Evolutionary conservation across 2,888 invertebrate species (phyloP).

Genomic region (Pherbina coryleti): DNA sequence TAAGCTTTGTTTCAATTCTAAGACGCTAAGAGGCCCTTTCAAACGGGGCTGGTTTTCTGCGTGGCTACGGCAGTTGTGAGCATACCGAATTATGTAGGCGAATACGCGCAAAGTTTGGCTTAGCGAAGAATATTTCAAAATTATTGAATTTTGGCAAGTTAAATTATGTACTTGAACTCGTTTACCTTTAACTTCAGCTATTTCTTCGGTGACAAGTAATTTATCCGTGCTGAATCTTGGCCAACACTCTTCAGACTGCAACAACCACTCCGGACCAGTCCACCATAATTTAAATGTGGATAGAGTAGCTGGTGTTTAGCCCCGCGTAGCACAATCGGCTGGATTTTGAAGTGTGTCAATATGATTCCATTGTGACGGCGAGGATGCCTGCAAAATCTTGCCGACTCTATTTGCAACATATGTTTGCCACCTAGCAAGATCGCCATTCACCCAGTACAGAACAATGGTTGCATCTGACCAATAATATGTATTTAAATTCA

Average conservation of each 20-base stretch:
- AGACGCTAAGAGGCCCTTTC: background rate
- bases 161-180: no score
- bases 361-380: conserved; percentile 7
- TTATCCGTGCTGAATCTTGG: background rate
- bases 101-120: no score
- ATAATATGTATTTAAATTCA: no score
- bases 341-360: background rate
- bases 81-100: no score
- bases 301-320: background rate
- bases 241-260: background rate
- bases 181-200: no score
- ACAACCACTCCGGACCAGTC: background rate
- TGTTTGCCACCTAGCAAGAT: background rate
- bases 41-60: background rate
- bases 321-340: background rate
- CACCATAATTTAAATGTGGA: conserved; percentile 17
- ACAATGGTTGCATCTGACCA: no score
- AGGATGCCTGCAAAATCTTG: background rate
- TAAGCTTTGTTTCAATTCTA: background rate
- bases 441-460: no score
- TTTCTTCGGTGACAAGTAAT: no score
- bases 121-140: no score
- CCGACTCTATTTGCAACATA: conserved; percentile 4
- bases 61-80: background rate
- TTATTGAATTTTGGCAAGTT: no score